These are phyloP conservation scores for Ornithoptera alexandrae DNA, from an alignment of 2,888 invertebrate species.

Conservation along the genomic window DNA sequence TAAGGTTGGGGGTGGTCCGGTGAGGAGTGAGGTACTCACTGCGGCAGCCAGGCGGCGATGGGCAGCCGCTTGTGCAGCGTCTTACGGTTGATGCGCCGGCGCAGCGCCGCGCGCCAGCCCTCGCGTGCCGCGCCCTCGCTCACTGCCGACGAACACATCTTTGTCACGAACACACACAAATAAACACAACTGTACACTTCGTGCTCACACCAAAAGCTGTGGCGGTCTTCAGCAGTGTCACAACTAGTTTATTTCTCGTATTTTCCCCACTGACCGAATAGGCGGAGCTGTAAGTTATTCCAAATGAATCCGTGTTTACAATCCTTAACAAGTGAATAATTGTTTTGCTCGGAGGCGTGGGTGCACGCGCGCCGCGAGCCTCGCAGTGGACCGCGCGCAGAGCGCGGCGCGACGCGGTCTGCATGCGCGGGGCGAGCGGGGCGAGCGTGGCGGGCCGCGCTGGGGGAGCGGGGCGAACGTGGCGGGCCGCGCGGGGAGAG, in stretches of 20 bases:
- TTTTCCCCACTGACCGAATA: too few relatives aligned
- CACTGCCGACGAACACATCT: slow-evolving; percentile 57
- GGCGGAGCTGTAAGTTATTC: too few relatives aligned
- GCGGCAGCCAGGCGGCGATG: slow-evolving; percentile 87
- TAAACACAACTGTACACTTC: too few relatives aligned
- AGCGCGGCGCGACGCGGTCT: background rate
- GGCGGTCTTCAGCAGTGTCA: too few relatives aligned
- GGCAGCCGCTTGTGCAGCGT: slow-evolving; percentile 87
- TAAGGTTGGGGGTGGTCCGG: background rate
- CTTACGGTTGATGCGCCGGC: slow-evolving; percentile 83
- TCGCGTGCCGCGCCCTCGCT: slow-evolving; percentile 60
- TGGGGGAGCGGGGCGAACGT: background rate
- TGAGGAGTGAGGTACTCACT: slow-evolving; percentile 45
- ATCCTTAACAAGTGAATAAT: slow-evolving; percentile 1
- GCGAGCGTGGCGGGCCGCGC: background rate
- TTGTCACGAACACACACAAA: background rate
- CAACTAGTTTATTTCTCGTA: too few relatives aligned
- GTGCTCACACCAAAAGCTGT: too few relatives aligned
- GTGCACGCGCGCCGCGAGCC: slow-evolving; percentile 6
- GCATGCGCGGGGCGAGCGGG: background rate
- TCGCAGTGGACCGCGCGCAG: background rate
- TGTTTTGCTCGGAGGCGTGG: background rate
- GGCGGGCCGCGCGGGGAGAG: background rate
- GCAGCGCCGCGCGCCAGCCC: slow-evolving; percentile 64
- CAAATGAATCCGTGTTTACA: background rate